A percentile compares a stretch with the other conserved stretches of the same genome.
These are phyloP conservation scores for Poecilia latipinna DNA, from an alignment of 2,113 vertebrate species.

Conservation along the genomic window DNA sequence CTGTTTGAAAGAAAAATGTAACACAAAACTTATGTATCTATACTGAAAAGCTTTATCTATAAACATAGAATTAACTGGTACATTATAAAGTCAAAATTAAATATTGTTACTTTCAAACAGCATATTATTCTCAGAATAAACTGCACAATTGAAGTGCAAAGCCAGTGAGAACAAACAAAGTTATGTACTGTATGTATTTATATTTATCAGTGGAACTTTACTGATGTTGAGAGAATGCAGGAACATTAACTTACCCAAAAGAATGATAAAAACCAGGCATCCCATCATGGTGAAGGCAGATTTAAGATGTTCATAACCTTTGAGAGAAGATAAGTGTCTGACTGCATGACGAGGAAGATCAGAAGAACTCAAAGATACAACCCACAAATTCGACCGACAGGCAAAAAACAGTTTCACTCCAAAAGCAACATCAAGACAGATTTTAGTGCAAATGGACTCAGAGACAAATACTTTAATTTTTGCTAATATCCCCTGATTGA, in stretches of 20 bases:
- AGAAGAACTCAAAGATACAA: too few relatives aligned
- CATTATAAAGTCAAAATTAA: too few relatives aligned
- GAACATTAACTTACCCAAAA: slow-evolving; percentile 25
- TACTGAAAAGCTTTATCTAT: neutral
- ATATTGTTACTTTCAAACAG: too few relatives aligned
- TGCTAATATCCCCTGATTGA: too few relatives aligned
- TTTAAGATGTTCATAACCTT: neutral
- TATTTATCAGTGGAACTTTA: neutral
- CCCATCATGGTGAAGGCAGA: slow-evolving; percentile 2
- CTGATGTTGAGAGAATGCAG: neutral
- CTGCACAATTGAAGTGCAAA: neutral
- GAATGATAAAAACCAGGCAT: slow-evolving; percentile 7
- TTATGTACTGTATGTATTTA: neutral
- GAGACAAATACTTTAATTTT: too few relatives aligned
- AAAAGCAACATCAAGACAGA: too few relatives aligned
- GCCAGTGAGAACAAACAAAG: neutral
- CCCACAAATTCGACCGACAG: too few relatives aligned
- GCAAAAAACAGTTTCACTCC: too few relatives aligned
- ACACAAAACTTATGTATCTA: neutral
- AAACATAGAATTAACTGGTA: too few relatives aligned
- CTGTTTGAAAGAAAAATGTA: slow-evolving; percentile 9
- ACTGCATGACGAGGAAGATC: too few relatives aligned
- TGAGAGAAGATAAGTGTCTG: neutral
- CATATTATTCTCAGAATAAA: neutral
- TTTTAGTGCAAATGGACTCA: too few relatives aligned